A percentile compares a stretch with the other conserved stretches of the same genome.
phyloP scores from a whole-genome alignment of 2,888 invertebrate genomes.

The Drosophila sordidapex region DNA sequence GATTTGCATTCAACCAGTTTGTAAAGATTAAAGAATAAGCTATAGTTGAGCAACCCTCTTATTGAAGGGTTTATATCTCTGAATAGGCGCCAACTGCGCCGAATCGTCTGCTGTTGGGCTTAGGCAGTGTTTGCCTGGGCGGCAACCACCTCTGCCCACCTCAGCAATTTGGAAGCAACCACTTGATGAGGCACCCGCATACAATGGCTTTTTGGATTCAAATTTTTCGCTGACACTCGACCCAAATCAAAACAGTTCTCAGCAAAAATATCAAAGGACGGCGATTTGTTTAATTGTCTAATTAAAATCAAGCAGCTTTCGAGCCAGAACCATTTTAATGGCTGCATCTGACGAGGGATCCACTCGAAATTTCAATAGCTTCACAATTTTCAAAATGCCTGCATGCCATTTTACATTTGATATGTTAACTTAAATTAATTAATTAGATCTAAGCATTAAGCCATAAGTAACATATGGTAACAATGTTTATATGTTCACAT shows the following conservation, averaged over 20 bases:
- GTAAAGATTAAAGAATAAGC: too few species aligned
- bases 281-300: conserved; percentile 48
- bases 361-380: background rate
- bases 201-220: conserved; percentile 29
- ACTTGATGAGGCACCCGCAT: too few species aligned
- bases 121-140: conserved; percentile 12
- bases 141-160: background rate
- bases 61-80: conserved; percentile 1
- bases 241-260: conserved; percentile 58
- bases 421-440: background rate
- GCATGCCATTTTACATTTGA: background rate
- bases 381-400: background rate
- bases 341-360: conserved; percentile 40
- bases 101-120: conserved; percentile 29
- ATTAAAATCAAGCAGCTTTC: conserved; percentile 38
- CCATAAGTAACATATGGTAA: background rate
- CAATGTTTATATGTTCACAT: background rate
- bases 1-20: background rate
- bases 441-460: background rate
- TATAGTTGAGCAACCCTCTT: background rate
- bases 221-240: conserved; percentile 54
- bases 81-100: conserved; percentile 32
- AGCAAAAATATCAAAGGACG: conserved; percentile 32
- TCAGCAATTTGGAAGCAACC: background rate
- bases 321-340: conserved; percentile 3